Percentiles rank a stretch among this genome's conserved stretches.
These are phyloP conservation scores for Empis stercorea DNA, from an alignment of 2,888 invertebrate species.

Conservation along the genomic window DNA sequence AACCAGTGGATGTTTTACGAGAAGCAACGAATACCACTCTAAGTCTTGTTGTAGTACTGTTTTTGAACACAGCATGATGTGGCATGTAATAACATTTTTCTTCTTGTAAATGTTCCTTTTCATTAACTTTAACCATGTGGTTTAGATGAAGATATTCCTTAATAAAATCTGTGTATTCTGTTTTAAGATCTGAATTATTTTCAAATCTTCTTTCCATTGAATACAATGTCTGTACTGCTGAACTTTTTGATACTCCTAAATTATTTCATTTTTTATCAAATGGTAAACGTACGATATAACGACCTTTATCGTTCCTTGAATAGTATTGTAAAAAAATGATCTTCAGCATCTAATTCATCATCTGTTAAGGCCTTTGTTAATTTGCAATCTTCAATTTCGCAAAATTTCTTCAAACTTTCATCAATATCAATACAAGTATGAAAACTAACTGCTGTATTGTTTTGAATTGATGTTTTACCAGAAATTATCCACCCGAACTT, in stretches of 20 bases:
- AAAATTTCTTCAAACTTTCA: no score
- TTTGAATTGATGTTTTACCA: background rate
- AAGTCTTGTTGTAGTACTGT: background rate
- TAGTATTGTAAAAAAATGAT: background rate
- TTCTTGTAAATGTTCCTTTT: no score
- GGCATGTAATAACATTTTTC: no score
- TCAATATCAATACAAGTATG: background rate
- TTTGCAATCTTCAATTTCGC: background rate
- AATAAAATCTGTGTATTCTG: background rate
- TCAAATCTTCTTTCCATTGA: background rate
- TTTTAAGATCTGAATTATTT: background rate
- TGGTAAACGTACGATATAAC: background rate
- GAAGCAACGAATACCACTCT: slow-evolving; percentile 1
- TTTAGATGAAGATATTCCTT: background rate
- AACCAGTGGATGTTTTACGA: background rate
- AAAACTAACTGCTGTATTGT: background rate
- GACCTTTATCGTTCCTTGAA: background rate
- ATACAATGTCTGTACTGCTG: background rate
- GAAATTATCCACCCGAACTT: slow-evolving; percentile 7
- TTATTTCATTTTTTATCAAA: background rate
- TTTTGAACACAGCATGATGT: no score
- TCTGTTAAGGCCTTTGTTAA: background rate
- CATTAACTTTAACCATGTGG: no score
- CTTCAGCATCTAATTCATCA: background rate
- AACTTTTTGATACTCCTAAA: background rate